These are phyloP conservation scores for Drosophila mauritiana DNA, from an alignment of 1,140 invertebrate genomes.

Conservation along the genomic window DNA sequence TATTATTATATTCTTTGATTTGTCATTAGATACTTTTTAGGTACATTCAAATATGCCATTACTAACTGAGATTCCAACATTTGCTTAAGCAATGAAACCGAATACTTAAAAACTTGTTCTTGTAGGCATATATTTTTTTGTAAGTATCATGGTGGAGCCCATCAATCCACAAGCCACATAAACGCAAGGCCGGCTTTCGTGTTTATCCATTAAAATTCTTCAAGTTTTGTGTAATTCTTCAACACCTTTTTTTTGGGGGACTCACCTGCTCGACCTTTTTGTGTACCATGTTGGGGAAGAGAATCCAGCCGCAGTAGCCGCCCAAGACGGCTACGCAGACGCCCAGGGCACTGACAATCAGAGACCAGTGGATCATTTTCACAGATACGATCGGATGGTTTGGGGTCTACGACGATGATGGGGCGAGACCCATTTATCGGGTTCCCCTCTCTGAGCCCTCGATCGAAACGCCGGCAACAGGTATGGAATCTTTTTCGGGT, in stretches of 20 bases:
- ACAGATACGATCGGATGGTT: slow-evolving; percentile 1
- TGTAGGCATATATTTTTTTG: background rate
- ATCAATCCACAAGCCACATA: background rate
- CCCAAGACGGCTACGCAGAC: slow-evolving; percentile 73
- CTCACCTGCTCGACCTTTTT: slow-evolving; percentile 85
- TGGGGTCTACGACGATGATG: slow-evolving; percentile 3
- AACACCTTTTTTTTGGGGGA: slow-evolving; percentile 12
- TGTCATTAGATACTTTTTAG: too few species aligned
- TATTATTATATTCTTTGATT: background rate
- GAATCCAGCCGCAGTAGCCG: slow-evolving; percentile 82
- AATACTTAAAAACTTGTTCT: background rate
- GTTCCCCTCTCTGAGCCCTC: slow-evolving; percentile 11
- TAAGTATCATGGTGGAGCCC: background rate
- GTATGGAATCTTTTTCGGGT: slow-evolving; percentile 8
- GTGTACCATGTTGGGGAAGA: slow-evolving; percentile 84
- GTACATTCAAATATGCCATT: too few species aligned
- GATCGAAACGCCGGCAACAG: slow-evolving; percentile 36
- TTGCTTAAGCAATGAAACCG: background rate
- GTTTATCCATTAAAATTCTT: slow-evolving; percentile 8
- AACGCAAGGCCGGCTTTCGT: slow-evolving; percentile 5
- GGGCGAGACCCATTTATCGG: slow-evolving; percentile 30
- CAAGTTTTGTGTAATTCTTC: background rate
- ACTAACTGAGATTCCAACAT: too few species aligned
- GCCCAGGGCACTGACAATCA: slow-evolving; percentile 75
- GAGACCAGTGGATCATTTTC: slow-evolving; percentile 76